Base-by-base conservation (phyloP, 2,888 invertebrate genomes). In the Drosophila histrio region DNA sequence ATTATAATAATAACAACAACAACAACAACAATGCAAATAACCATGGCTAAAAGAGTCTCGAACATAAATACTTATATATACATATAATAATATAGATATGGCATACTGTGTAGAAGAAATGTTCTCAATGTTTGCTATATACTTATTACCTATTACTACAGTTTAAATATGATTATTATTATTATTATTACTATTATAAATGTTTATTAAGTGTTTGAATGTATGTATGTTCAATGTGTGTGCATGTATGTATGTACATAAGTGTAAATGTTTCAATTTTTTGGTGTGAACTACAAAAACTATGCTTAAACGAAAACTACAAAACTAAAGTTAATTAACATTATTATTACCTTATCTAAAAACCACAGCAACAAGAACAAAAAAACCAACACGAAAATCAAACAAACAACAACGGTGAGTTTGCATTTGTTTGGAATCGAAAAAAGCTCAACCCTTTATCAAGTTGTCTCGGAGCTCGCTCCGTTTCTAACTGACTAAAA, bases 31-130 rank as follows among this genome's bases (percentile, higher is more conserved):
- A 64, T 32, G 59, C 58, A 61, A 64, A 56, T 66, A 71, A 76
- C 78, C 76, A 89, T 82, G 87, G 88, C 83, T 86, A 89, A 79
- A 87, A 68, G 86, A 72, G 86, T 82, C 86, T 88, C 89, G 84
- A 69, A 74, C 49, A 79, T 72, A 74, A 71, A 63, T 49, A 69
- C 57, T 54, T 71, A 72, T 66, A 73, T 66, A 57, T 56, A 28
- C 15, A 47, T 47, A 58, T 21, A 19, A 61, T 60, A 66, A 74
- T 64, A 57, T 59, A 70, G 54, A 43, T 58, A 56, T 66, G 58
- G 64, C 67, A 63, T 62, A 62, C 65, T 56, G 69, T 57, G 47
- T 61, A 62, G 65, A 65, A 38, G 32, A 59, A 49, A 50, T 80
- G 66, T 70, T 77, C 63, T 77, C 74, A 54, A 75, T 84, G 77